These are phyloP conservation scores for Micrastur ruficollis DNA, from an alignment of 2,797 vertebrate genomes.

Conservation along the genomic window DNA sequence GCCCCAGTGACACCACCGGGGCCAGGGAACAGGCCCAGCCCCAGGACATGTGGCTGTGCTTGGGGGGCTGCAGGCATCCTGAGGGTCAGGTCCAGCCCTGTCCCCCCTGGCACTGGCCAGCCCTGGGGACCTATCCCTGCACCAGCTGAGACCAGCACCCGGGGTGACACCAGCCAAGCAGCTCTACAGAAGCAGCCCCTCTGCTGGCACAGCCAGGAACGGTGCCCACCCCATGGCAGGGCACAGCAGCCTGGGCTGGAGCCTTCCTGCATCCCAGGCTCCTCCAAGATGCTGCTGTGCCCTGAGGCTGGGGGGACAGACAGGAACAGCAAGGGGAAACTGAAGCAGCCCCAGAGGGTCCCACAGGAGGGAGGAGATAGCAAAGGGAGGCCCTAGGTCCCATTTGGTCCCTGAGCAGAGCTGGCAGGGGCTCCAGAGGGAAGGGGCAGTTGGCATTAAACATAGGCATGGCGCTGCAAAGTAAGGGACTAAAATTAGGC, in stretches of 20 bases:
- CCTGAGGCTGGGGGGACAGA: neutral
- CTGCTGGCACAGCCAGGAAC: rapidly evolving
- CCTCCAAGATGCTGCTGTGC: neutral
- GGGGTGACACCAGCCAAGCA: rapidly evolving
- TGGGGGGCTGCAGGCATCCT: neutral
- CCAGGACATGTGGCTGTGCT: no score
- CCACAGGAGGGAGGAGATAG: neutral
- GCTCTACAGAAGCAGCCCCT: neutral
- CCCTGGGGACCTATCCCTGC: neutral
- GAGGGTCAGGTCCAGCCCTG: neutral
- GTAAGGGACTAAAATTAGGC: slow-evolving; percentile 10
- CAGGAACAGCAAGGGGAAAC: neutral
- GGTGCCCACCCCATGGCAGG: neutral
- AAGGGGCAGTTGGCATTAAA: neutral
- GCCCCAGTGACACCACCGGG: rapidly evolving
- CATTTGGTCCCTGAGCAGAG: neutral
- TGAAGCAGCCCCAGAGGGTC: neutral
- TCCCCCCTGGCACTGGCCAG: no score
- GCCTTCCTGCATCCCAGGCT: neutral
- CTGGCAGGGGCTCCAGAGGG: neutral
- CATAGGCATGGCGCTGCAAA: rapidly evolving
- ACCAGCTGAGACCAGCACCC: no score
- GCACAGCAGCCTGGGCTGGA: neutral
- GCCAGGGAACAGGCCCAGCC: neutral
- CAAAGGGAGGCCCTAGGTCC: neutral